These are phyloP conservation scores for Sceloporus tristichus DNA, from an alignment of 2,113 vertebrate genomes.

Conservation along the genomic window DNA sequence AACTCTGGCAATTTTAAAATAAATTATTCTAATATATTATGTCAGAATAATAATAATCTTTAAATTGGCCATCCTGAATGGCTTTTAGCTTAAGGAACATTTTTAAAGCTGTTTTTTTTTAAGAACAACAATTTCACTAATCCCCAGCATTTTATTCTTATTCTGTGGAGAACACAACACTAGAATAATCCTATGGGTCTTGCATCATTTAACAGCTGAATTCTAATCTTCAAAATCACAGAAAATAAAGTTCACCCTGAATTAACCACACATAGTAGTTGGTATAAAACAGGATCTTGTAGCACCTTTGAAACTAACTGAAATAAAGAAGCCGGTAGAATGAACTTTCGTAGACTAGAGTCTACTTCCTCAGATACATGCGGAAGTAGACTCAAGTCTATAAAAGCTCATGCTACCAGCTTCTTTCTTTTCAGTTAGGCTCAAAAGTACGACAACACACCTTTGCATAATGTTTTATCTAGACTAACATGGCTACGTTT, in stretches of 20 bases:
- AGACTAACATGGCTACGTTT: too few relatives aligned
- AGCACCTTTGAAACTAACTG: too few relatives aligned
- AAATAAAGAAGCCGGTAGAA: too few relatives aligned
- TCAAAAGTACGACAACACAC: too few relatives aligned
- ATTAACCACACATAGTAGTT: neutral
- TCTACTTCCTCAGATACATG: too few relatives aligned
- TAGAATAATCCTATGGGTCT: neutral
- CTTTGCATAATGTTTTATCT: too few relatives aligned
- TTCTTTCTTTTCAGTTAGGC: too few relatives aligned
- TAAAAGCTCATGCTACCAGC: too few relatives aligned
- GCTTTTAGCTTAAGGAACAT: neutral
- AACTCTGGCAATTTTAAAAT: neutral
- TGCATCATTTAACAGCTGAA: neutral
- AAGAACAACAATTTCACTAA: neutral
- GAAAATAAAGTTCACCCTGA: neutral
- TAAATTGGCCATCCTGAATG: neutral
- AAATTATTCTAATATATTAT: neutral
- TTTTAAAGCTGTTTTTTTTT: neutral
- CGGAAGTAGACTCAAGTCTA: too few relatives aligned
- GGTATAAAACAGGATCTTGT: too few relatives aligned
- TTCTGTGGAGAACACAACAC: neutral
- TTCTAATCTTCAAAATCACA: neutral
- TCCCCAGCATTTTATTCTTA: neutral
- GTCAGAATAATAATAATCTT: too few relatives aligned
- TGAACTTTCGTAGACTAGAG: too few relatives aligned